Evolutionary conservation across 2,888 invertebrate species (phyloP).

Genomic region (Lasioglossum figueresi): DNA sequence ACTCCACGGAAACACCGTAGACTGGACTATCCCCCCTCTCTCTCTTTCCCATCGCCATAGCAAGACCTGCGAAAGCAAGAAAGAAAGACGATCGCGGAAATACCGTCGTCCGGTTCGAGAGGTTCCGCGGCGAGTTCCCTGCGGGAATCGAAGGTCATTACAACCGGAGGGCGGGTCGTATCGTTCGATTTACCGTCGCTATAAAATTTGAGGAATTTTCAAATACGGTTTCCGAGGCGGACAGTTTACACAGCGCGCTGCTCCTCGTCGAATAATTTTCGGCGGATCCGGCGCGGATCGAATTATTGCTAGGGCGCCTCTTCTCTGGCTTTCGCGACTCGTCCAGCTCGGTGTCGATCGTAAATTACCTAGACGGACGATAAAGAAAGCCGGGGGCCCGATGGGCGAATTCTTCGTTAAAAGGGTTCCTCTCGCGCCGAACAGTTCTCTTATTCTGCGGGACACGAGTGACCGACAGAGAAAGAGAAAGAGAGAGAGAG

Average conservation of each 20-base stretch:
- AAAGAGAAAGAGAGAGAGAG: neutral
- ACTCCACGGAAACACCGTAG: conserved; percentile 22
- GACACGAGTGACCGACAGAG: neutral
- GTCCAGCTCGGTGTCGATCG: conserved; percentile 65
- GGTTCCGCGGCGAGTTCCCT: conserved; percentile 25
- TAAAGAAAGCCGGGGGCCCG: conserved; percentile 61
- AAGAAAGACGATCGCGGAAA: conserved; percentile 28
- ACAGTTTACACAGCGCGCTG: conserved; percentile 32
- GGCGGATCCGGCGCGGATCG: conserved; percentile 59
- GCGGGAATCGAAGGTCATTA: conserved; percentile 54
- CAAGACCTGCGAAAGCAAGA: neutral
- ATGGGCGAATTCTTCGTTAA: conserved; percentile 65
- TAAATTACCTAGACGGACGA: conserved; percentile 65
- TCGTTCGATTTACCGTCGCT: conserved; percentile 61
- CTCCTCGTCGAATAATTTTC: conserved; percentile 45
- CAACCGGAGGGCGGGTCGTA: conserved; percentile 53
- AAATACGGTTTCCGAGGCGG: conserved; percentile 48
- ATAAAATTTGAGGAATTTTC: conserved; percentile 63
- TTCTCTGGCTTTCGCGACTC: neutral
- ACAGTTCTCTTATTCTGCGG: neutral
- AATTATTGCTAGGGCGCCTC: conserved; percentile 66
- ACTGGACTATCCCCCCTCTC: neutral
- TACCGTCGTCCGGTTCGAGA: conserved; percentile 22
- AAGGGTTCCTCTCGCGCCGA: conserved; percentile 48
- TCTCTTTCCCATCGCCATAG: neutral